Base-by-base conservation (phyloP, 2,888 invertebrate species). In the Argyresthia goedartella region DNA sequence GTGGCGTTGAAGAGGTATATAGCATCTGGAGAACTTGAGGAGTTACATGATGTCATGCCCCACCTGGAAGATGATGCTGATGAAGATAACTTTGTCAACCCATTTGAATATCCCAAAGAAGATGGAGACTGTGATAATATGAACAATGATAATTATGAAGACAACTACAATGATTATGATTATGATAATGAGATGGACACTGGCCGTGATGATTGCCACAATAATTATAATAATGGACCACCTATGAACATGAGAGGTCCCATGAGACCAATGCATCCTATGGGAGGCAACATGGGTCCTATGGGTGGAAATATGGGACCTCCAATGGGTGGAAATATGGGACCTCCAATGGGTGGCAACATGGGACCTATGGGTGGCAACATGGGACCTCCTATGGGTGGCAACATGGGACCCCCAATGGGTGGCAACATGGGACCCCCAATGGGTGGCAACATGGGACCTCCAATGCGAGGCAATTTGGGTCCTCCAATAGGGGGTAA, bases 11-110 rank as follows among this genome's bases (percentile, higher is more conserved):
- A 93, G 66, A 92, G 91, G 66, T 92, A 91, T 61, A 92, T 95
- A 36, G 91, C 92, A 60, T 91, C 93, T 1, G 95, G 95, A 10
- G 94, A 93, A 73, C 89, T 95, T 57, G 94, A 94, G 66, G 94
- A 95, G 65, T 71, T 95, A 39, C 90, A 91, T 53, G 94, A 94
- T 69, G 91, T 94, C 4, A 91, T 94, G 76, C 92, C 93, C 4
- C 89, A 91, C 56, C 77, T 89, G 50, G 91, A 92, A 57, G 90
- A 90, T 44, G 86, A 89, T 72, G 89, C 89, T 35, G 86, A 85
- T 64, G 87, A 84, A 54, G 82, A 86, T 8, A 79, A 71, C 56
- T 79, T 72, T 50, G 73, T 69, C 59, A 25, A 25, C 6, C 85
- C 82, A 51, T 85, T 84, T 73, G 81, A 82, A 64, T 86, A 86